Conservation (phyloP, 2,113 vertebrate genomes). For the Opisthocomus hoazin region DNA sequence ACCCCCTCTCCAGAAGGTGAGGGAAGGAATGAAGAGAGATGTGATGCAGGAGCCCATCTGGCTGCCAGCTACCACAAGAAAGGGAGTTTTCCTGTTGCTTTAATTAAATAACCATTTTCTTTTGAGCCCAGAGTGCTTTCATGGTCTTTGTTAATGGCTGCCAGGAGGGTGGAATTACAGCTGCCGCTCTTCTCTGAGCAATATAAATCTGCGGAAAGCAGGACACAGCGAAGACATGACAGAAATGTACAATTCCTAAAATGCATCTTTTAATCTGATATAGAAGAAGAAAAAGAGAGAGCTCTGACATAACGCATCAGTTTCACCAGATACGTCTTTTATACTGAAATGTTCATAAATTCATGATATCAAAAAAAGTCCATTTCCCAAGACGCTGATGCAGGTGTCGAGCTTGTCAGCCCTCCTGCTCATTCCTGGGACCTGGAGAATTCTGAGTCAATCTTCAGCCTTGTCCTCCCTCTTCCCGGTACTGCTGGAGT, state of each 20-base stretch:
- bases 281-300: background rate
- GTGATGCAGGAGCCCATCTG: background rate
- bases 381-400: background rate
- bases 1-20: background rate
- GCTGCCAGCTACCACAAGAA: background rate
- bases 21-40: background rate
- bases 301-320: background rate
- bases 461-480: background rate
- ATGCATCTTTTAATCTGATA: background rate
- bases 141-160: background rate
- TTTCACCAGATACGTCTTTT: background rate
- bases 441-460: background rate
- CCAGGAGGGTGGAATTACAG: background rate
- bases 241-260: background rate
- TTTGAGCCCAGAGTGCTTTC: background rate
- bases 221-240: background rate
- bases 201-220: background rate
- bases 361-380: fast-evolving
- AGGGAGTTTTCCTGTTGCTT: background rate
- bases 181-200: background rate
- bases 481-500: background rate
- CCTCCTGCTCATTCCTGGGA: fast-evolving
- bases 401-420: background rate
- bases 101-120: background rate
- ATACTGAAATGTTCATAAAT: background rate